phyloP scores from a whole-genome alignment of 2,888 invertebrate species.

The Xylophagus ater region DNA sequence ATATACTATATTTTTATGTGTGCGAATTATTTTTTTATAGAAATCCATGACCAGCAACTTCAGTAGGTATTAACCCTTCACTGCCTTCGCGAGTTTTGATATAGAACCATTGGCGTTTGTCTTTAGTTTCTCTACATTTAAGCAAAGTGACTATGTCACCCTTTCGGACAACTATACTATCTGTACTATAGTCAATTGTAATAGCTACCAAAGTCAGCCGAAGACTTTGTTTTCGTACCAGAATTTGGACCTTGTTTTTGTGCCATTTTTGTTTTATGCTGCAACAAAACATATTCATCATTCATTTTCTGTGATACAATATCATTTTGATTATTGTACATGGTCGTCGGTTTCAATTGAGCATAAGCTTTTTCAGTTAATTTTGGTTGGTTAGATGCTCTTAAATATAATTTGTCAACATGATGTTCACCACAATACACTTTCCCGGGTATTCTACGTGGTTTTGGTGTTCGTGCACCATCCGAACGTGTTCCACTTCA shows the following conservation, averaged over 20 bases:
- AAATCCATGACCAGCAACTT: slow-evolving; percentile 66
- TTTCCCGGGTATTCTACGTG: slow-evolving; percentile 26
- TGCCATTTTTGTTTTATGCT: slow-evolving; percentile 11
- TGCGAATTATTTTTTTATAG: too few species aligned
- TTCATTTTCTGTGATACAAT: slow-evolving; percentile 12
- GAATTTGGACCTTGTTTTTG: neutral
- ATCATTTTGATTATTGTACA: slow-evolving; percentile 12
- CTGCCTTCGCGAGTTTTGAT: slow-evolving; percentile 56
- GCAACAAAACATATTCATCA: slow-evolving; percentile 33
- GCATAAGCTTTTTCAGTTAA: slow-evolving; percentile 38
- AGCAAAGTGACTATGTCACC: slow-evolving; percentile 67
- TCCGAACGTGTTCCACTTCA: slow-evolving; percentile 57
- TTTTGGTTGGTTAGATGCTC: slow-evolving; percentile 47
- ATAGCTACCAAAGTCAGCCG: slow-evolving; percentile 62
- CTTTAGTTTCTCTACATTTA: slow-evolving; percentile 44
- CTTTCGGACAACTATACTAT: slow-evolving; percentile 52
- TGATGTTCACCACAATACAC: slow-evolving; percentile 61
- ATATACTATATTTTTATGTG: too few species aligned
- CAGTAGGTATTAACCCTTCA: slow-evolving; percentile 68
- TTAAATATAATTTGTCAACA: slow-evolving; percentile 59
- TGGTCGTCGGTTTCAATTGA: slow-evolving; percentile 33
- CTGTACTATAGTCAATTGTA: slow-evolving; percentile 52
- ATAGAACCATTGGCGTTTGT: slow-evolving; percentile 64
- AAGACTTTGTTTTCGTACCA: slow-evolving; percentile 30
- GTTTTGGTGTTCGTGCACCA: slow-evolving; percentile 46